These are phyloP conservation scores for Rhagophthalmus giganteus DNA, from an alignment of 2,888 invertebrate species.

Conservation along the genomic window DNA sequence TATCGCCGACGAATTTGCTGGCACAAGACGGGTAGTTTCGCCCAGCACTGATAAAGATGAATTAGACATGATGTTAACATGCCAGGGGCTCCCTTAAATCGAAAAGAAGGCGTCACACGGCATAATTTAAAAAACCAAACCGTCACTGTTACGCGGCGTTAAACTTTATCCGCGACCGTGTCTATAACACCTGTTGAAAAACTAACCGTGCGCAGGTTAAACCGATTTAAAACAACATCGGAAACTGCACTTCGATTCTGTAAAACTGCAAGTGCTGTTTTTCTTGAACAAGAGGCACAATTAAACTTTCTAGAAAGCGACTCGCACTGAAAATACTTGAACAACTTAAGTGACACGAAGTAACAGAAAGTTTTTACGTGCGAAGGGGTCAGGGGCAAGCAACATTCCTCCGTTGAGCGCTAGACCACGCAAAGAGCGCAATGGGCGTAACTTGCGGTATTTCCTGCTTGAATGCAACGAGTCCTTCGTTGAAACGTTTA, in stretches of 20 bases:
- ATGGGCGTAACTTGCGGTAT: conserved; percentile 23
- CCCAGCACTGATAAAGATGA: conserved; percentile 76
- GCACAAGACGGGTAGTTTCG: conserved; percentile 86
- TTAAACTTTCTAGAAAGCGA: conserved; percentile 29
- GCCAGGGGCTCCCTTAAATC: conserved; percentile 88
- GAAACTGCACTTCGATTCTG: conserved; percentile 15
- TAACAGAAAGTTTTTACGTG: background rate
- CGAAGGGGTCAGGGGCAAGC: conserved; percentile 41
- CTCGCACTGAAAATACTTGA: conserved; percentile 21
- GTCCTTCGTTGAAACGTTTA: conserved; percentile 5
- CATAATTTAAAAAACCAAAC: no score
- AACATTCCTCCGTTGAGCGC: conserved; percentile 41
- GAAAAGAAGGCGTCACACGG: conserved; percentile 19
- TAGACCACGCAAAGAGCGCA: background rate
- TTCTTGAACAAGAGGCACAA: conserved; percentile 5
- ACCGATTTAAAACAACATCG: conserved; percentile 6
- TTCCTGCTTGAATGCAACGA: conserved; percentile 15
- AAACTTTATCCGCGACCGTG: conserved; percentile 3
- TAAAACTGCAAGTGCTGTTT: conserved; percentile 11
- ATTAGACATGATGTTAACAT: conserved; percentile 84
- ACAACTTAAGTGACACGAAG: conserved; percentile 16
- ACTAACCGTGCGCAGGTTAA: conserved; percentile 11
- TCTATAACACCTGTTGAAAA: conserved; percentile 32
- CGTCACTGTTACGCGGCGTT: no score
- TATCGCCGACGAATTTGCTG: conserved; percentile 85